Percentiles rank a stretch among this genome's conserved stretches.
Evolutionary conservation across 2,797 vertebrate genomes (phyloP).

Genomic region (Pteronotus mesoamericanus): DNA sequence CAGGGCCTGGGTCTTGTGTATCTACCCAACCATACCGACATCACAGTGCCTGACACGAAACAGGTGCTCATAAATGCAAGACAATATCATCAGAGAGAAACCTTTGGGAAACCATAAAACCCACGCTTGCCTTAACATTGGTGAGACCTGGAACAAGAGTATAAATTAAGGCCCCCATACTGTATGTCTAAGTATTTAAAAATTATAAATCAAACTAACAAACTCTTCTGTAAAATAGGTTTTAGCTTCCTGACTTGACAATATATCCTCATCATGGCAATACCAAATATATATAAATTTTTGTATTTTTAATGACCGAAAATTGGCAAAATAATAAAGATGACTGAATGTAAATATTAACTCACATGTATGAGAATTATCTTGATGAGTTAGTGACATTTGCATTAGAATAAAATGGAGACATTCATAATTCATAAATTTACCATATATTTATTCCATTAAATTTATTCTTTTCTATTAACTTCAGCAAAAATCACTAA

Average conservation of each 20-base stretch:
- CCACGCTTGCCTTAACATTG: neutral
- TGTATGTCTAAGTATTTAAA: neutral
- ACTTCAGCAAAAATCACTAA: constrained; percentile 44
- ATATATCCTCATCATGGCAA: neutral
- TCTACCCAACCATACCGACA: neutral
- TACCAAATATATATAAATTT: neutral
- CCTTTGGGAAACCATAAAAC: neutral
- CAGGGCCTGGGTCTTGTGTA: neutral
- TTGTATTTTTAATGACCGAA: constrained; percentile 33
- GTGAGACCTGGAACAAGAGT: neutral
- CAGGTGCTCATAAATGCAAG: neutral
- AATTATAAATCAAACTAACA: neutral
- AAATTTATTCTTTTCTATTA: constrained; percentile 51
- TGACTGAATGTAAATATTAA: constrained; percentile 62
- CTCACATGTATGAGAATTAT: constrained; percentile 33
- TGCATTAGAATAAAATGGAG: constrained; percentile 57
- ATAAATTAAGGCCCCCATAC: neutral
- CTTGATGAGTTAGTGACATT: constrained; percentile 63
- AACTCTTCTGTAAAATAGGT: neutral
- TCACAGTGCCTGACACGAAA: neutral
- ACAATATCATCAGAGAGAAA: neutral
- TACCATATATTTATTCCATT: constrained; percentile 43
- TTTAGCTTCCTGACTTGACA: neutral
- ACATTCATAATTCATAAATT: constrained; percentile 66
- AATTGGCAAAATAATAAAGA: constrained; percentile 38